Percentiles rank a stretch among this genome's conserved stretches.
These are phyloP conservation scores for Glareola pratincola DNA, from an alignment of 2,113 vertebrate species.

Conservation along the genomic window DNA sequence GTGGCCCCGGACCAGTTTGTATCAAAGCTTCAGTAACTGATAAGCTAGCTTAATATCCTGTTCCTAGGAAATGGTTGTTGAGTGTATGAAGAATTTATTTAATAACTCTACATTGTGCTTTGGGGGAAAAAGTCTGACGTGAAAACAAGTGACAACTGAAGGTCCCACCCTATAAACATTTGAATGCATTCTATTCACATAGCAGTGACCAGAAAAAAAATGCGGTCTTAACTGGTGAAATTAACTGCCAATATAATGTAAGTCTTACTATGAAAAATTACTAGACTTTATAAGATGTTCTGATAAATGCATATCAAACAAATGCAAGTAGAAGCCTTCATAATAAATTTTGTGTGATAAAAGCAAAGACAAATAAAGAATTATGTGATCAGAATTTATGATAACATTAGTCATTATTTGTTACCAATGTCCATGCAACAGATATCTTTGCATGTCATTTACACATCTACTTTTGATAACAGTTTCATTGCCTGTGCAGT, in stretches of 20 bases:
- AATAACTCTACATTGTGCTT: not conserved
- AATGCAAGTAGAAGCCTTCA: not conserved
- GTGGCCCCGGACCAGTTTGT: not conserved
- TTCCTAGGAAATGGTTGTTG: not conserved
- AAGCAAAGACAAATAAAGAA: not conserved
- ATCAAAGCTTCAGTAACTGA: not conserved
- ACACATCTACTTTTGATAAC: not conserved
- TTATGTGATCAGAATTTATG: not conserved
- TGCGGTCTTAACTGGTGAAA: not conserved
- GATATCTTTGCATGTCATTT: not conserved
- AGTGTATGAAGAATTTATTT: not conserved
- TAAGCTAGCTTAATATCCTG: not conserved
- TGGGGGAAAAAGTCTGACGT: not conserved
- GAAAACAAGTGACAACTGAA: not conserved
- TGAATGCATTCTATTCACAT: not conserved
- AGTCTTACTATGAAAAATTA: not conserved
- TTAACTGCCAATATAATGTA: not conserved
- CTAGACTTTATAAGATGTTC: not conserved
- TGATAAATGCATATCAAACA: not conserved
- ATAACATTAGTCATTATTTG: not conserved
- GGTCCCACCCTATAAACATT: not conserved
- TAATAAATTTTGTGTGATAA: not conserved
- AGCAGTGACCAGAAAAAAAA: not conserved
- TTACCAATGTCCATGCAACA: not conserved
- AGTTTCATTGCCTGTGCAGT: not conserved